Evolutionary conservation across 92 coral and sea anemone species (phyloP).

Genomic region (Bergia puertoricense): DNA sequence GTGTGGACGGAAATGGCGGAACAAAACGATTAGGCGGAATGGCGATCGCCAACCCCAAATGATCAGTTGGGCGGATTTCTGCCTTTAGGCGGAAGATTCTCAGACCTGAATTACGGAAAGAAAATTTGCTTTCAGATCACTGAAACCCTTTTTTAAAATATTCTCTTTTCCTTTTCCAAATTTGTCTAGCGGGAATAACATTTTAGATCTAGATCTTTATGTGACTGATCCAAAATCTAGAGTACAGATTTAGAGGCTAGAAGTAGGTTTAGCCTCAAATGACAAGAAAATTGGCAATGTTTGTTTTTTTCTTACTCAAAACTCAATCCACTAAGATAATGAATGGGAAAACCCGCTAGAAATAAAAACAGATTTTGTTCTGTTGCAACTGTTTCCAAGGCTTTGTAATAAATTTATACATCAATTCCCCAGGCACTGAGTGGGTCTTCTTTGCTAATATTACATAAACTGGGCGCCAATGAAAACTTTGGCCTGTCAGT

Average conservation of each 20-base stretch:
- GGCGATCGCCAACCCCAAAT: too few species aligned
- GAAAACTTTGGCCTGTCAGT: background rate
- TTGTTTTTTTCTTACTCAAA: background rate
- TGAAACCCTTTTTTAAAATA: background rate
- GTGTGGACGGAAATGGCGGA: too few species aligned
- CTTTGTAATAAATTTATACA: background rate
- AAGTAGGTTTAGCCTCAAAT: background rate
- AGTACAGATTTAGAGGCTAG: background rate
- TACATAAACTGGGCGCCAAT: background rate
- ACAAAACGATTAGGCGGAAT: too few species aligned
- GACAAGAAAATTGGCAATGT: background rate
- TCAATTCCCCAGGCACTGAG: background rate
- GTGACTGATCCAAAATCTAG: background rate
- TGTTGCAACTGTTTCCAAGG: background rate
- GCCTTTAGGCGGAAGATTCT: too few species aligned
- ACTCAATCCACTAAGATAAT: background rate
- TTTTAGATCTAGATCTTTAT: background rate
- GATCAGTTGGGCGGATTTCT: too few species aligned
- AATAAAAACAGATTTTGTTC: background rate
- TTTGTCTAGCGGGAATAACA: background rate
- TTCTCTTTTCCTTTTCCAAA: background rate
- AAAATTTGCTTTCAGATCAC: background rate
- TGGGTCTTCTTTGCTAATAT: background rate
- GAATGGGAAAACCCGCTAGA: background rate
- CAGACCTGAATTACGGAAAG: too few species aligned